Base-by-base conservation (phyloP, 2,113 vertebrate genomes). In the Dromas ardeola region DNA sequence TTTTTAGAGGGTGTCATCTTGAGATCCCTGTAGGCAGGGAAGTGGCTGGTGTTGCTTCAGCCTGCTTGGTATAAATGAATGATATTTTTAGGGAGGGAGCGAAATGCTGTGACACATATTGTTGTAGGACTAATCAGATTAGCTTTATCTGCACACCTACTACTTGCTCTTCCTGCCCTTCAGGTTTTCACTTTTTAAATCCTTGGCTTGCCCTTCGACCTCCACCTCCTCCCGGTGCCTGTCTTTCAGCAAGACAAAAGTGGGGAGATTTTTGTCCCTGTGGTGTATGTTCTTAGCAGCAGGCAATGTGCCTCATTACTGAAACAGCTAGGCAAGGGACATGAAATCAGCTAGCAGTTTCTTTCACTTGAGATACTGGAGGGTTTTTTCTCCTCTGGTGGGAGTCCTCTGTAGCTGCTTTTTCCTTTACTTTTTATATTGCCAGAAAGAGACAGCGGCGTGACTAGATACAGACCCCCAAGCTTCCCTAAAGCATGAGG, bases 371-470 rank as follows among this genome's bases (percentile, higher is more conserved):
- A 32, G n/a, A 21, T 50, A 49, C 12, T 1, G 1, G 19, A 43
- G 25, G 23, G 3, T 17, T 22, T 79, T 82, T 86, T 62, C 34
- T 52, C 3, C 40, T 82, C 27, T 2, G 0, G 8, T 69, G 23
- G 36, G 43, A 69, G 29, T 79, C 25, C 12, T 63, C 21, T 49
- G n/a, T 34, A 73, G 43, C 17, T 43, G 9, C 43, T 27, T 22
- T 49, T 73, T 69, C 49, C 34, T 32, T 72, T 81, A 56, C 20
- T 55, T 34, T 4, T 30, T 20, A 4, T 16, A 32, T 30, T 45
- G 52, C 26, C 32, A 29, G 73, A 76, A 87, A 53, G 43, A 38
- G 23, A 12, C 2, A 1, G 11, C 0, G 2, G 8, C 1, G 2
- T 63, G 66, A 11, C 32, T 47, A 45, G 22, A 10, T 53, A 29